phyloP scores from a whole-genome alignment of 2,113 vertebrate genomes.

The Melanostigma gelatinosum region DNA sequence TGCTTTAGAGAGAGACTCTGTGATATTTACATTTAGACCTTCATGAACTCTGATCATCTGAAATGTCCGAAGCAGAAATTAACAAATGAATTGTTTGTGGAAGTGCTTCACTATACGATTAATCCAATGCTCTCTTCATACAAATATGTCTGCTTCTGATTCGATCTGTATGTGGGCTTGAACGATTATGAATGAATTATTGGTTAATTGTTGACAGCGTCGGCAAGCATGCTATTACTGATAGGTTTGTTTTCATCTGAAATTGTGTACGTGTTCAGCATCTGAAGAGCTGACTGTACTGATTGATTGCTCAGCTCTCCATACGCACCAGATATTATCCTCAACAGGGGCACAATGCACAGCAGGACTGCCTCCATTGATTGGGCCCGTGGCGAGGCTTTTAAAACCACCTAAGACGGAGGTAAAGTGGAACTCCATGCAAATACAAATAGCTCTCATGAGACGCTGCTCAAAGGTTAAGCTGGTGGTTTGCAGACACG shows the following conservation, averaged over 20 bases:
- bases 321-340: slow-evolving; percentile 27
- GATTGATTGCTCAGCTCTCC: slow-evolving; percentile 36
- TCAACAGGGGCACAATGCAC: slow-evolving; percentile 31
- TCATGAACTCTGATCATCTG: not conserved
- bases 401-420: slow-evolving; percentile 32
- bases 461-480: slow-evolving; percentile 25
- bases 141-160: not conserved
- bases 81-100: not conserved
- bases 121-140: not conserved
- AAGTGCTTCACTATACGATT: not conserved
- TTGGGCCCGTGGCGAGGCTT: slow-evolving; percentile 43
- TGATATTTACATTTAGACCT: not conserved
- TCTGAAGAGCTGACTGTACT: slow-evolving; percentile 1
- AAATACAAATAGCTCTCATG: slow-evolving; percentile 18
- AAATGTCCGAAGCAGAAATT: not conserved
- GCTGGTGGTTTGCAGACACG: not conserved
- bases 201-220: not conserved
- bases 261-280: slow-evolving; percentile 22
- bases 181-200: not conserved
- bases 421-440: not conserved
- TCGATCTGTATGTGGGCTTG: not conserved
- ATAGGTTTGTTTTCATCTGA: slow-evolving; percentile 6
- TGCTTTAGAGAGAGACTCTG: not conserved
- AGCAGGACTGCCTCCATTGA: slow-evolving; percentile 54
- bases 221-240: not conserved